These are phyloP conservation scores for Ellobius talpinus DNA, from an alignment of 2,113 vertebrate species.

Conservation along the genomic window DNA sequence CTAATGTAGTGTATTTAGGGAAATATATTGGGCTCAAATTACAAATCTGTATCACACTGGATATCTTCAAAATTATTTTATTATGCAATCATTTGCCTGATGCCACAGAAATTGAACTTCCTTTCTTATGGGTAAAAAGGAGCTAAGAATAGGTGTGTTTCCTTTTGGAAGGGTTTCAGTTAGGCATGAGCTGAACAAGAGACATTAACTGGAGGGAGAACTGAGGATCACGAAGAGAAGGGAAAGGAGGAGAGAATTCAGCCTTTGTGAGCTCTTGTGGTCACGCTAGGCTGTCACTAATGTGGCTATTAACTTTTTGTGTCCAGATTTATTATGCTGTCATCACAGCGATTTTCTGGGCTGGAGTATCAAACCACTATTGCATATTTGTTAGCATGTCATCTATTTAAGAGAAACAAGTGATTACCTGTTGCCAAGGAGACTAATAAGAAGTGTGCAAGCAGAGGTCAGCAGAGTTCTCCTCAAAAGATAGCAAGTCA, in stretches of 20 bases:
- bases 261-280: slow-evolving; percentile 40
- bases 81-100: background rate
- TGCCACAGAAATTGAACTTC: background rate
- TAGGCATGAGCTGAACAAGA: background rate
- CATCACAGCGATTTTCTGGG: slow-evolving; percentile 83
- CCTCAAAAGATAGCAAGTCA: slow-evolving; percentile 77
- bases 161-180: background rate
- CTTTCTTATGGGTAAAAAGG: background rate
- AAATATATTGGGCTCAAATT: background rate
- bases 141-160: background rate
- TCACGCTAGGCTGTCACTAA: slow-evolving; percentile 83
- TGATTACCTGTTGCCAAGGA: slow-evolving; percentile 87
- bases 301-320: slow-evolving; percentile 86
- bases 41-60: background rate
- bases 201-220: background rate
- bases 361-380: slow-evolving; percentile 84
- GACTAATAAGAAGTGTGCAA: slow-evolving; percentile 85
- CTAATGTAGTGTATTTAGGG: background rate
- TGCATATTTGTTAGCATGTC: slow-evolving; percentile 87
- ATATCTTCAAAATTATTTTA: background rate
- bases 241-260: slow-evolving; percentile 59
- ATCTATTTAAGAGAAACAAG: slow-evolving; percentile 87
- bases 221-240: slow-evolving; percentile 30
- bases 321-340: slow-evolving; percentile 86
- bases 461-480: slow-evolving; percentile 72